A percentile compares a stretch with the other conserved stretches of the same genome.
Evolutionary conservation across 1,140 invertebrate genomes (phyloP).

Genomic region (Drosophila bifasciata): DNA sequence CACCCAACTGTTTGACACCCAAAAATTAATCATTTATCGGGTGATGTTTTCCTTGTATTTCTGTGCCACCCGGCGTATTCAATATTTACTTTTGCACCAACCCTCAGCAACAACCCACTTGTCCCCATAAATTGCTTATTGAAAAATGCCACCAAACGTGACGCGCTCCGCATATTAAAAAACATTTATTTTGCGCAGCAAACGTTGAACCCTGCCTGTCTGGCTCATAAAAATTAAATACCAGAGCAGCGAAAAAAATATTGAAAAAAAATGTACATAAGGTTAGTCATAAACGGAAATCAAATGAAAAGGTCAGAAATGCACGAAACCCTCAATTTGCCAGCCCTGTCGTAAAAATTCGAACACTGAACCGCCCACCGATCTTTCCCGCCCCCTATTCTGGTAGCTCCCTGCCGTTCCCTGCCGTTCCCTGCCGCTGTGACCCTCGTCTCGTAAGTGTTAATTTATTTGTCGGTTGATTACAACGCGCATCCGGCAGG

Average conservation of each 20-base stretch:
- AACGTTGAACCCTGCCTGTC: constrained; percentile 24
- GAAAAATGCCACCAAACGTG: constrained; percentile 52
- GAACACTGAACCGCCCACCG: constrained; percentile 16
- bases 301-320: constrained; percentile 74
- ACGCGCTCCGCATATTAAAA: constrained; percentile 62
- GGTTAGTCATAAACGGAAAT: constrained; percentile 72
- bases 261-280: constrained; percentile 28
- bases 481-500: constrained; percentile 74
- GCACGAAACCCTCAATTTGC: constrained; percentile 65
- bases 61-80: constrained; percentile 12
- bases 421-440: background rate
- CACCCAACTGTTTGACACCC: too few species aligned
- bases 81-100: constrained; percentile 41
- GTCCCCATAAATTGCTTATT: constrained; percentile 49
- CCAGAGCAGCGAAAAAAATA: constrained; percentile 26
- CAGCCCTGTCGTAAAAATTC: constrained; percentile 48
- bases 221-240: constrained; percentile 63
- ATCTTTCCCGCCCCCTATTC: background rate
- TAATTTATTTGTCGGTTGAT: constrained; percentile 82
- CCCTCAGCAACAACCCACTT: background rate
- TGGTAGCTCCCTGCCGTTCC: background rate
- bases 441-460: constrained; percentile 47
- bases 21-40: too few species aligned
- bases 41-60: constrained; percentile 5
- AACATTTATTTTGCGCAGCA: constrained; percentile 35